Evolutionary conservation across 2,888 invertebrate species (phyloP).

Genomic region (Phragmatobia fuliginosa): DNA sequence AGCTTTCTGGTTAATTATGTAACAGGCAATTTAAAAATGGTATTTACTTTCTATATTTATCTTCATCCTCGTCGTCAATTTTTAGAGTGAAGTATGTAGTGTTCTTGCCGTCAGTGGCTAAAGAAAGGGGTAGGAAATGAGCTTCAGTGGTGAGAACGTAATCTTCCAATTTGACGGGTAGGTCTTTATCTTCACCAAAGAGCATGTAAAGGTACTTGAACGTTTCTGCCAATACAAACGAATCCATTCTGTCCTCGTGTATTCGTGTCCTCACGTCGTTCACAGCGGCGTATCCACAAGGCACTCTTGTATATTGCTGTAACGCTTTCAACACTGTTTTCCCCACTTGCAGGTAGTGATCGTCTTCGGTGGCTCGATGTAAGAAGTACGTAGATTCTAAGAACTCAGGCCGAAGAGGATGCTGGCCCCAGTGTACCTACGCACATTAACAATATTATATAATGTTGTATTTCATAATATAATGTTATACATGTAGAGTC

Average conservation of each 20-base stretch:
- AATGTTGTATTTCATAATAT: no score
- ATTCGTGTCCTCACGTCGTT: conserved; percentile 96
- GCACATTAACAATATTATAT: background rate
- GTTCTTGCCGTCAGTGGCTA: conserved; percentile 89
- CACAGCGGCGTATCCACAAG: conserved; percentile 99
- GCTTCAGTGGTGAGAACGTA: conserved; percentile 98
- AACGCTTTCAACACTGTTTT: conserved; percentile 95
- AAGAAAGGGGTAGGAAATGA: conserved; percentile 95
- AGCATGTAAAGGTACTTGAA: conserved; percentile 98
- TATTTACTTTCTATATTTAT: conserved; percentile 77
- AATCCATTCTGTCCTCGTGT: conserved; percentile 99
- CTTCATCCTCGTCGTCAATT: conserved; percentile 79
- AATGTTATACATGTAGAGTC: no score
- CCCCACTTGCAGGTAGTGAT: conserved; percentile 97
- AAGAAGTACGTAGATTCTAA: conserved; percentile 99
- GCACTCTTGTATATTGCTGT: conserved; percentile 96
- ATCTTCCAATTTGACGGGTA: conserved; percentile 93
- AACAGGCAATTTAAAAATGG: background rate
- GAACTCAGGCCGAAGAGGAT: conserved; percentile 98
- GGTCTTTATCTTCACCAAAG: conserved; percentile 94
- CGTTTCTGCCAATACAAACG: conserved; percentile 98
- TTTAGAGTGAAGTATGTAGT: conserved; percentile 77
- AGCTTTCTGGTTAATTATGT: background rate
- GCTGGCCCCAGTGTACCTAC: conserved; percentile 99
- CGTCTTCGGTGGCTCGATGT: conserved; percentile 97